phyloP scores from a whole-genome alignment of 2,113 vertebrate species.

The Procavia capensis region DNA sequence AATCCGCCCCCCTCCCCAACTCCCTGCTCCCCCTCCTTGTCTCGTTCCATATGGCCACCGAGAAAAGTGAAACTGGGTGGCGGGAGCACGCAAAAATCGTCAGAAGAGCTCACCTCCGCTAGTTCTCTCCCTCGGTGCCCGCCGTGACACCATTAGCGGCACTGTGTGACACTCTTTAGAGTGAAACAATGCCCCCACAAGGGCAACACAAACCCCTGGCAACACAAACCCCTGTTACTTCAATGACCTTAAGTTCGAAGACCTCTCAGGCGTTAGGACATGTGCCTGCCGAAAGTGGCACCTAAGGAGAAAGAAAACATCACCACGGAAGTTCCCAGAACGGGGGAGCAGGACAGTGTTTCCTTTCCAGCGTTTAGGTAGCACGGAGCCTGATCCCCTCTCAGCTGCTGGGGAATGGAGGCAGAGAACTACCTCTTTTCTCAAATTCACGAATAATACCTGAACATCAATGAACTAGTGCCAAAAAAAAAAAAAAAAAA shows the following conservation, averaged over 20 bases:
- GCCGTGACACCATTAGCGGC: rapidly evolving
- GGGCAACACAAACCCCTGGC: not conserved
- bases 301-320: not conserved
- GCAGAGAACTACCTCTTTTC: not conserved
- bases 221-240: not conserved
- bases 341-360: not conserved
- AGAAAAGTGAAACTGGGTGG: not conserved
- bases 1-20: too few relatives aligned
- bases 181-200: not conserved
- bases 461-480: not conserved
- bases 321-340: not conserved
- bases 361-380: not conserved
- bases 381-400: not conserved
- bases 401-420: not conserved
- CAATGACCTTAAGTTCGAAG: not conserved
- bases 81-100: not conserved
- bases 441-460: not conserved
- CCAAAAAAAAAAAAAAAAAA: not conserved
- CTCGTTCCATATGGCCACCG: not conserved
- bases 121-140: not conserved
- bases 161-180: too few relatives aligned
- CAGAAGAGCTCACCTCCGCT: not conserved
- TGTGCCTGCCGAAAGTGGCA: not conserved
- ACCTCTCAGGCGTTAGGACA: not conserved
- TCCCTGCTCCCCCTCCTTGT: too few relatives aligned